Evolutionary conservation across 2,888 invertebrate species (phyloP), one percentile per base, ranked within the genome.

Genomic region (Aspidiotus destructor): DNA sequence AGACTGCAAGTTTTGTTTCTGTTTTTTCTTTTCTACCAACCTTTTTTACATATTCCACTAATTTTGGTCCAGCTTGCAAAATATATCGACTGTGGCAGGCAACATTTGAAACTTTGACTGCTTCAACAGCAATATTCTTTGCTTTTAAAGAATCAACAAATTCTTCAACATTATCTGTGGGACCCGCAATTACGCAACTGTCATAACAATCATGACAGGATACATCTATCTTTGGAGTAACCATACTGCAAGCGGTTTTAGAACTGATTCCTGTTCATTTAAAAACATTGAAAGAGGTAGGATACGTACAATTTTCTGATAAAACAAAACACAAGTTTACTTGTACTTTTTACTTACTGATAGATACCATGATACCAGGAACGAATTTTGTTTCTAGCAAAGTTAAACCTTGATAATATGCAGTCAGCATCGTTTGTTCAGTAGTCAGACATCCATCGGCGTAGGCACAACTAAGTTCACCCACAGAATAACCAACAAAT

Each of bases 391-490:
- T 83, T 72, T 89, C 87, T n/a, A 86, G 76, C 41, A 88, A 87
- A 1, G 88, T 87, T 71, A 84, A 80, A 1, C 92, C 92, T 74
- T 92, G 82, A 76, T 87, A 88, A 77, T 92, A 93, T 0, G 94
- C 88, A 0, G 87, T 83, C 9, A 92, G 78, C 70, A 95, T 86
- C 81, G 89, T 88, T 79, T 95, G 88, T 74, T 92, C 89, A 0
- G 87, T 85, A 0, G 92, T 90, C 73, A 96, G 83, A 73, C 91
- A 89, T 0, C 91, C 92, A 77, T 97, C 97, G 2, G 93, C 94
- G 79, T 97, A 97, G 0, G 91, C 94, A 77, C 97, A 96, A 1
- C 92, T 94, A 8, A 97, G 80, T 77, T 97, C 97, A 28, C 97
- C 97, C 0, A 93, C 91, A 10, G 95, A 95, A 78, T 96, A 95